These are phyloP conservation scores for Darevskia nairensis DNA, from an alignment of 2,797 vertebrate genomes.

Conservation along the genomic window DNA sequence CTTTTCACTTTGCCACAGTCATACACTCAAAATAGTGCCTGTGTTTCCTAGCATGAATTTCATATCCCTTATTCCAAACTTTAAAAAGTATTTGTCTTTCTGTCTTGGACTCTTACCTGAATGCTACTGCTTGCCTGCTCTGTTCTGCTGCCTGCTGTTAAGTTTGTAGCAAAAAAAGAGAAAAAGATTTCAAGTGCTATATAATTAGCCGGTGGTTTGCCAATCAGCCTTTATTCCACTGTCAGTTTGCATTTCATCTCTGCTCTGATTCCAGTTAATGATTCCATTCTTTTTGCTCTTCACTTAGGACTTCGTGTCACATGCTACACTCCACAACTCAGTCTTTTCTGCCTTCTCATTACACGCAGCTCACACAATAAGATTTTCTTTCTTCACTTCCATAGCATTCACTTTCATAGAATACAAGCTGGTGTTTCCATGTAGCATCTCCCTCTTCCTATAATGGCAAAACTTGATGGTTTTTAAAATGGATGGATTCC, in stretches of 20 bases:
- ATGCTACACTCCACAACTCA: slow-evolving; percentile 10
- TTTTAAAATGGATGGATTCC: no score
- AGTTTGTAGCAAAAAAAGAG: slow-evolving; percentile 33
- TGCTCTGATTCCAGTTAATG: slow-evolving; percentile 49
- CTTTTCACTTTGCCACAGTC: not conserved
- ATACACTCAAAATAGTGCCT: not conserved
- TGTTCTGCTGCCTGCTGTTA: slow-evolving; percentile 57
- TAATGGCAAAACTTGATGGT: not conserved
- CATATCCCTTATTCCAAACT: slow-evolving; percentile 7
- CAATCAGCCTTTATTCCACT: slow-evolving; percentile 46
- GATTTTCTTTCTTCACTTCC: accelerated
- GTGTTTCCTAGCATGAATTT: not conserved
- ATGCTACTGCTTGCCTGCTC: slow-evolving; percentile 43
- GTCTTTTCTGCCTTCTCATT: not conserved
- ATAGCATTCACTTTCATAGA: not conserved
- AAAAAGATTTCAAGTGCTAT: slow-evolving; percentile 50
- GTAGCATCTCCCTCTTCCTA: not conserved
- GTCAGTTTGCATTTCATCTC: slow-evolving; percentile 65
- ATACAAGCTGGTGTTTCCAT: not conserved
- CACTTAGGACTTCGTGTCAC: slow-evolving; percentile 46
- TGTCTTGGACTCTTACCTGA: slow-evolving; percentile 44
- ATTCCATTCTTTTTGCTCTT: slow-evolving; percentile 34
- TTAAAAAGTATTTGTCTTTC: slow-evolving; percentile 52
- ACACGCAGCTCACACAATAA: not conserved
- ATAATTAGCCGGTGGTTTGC: slow-evolving; percentile 60